These are phyloP conservation scores for Trachelus tabidus DNA, from an alignment of 2,888 invertebrate genomes.

Conservation along the genomic window DNA sequence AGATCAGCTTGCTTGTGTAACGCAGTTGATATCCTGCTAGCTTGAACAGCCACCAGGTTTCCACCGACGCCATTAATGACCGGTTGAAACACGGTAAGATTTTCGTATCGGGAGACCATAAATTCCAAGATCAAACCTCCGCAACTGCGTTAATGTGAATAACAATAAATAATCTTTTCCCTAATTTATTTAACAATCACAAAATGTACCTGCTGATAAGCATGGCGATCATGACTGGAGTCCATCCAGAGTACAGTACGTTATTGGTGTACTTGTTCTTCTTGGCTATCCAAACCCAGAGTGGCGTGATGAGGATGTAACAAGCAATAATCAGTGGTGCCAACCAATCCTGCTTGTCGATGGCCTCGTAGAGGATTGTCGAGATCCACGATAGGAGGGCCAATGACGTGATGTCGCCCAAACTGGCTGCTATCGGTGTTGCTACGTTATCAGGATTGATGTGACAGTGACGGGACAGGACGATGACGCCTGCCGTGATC, in stretches of 20 bases:
- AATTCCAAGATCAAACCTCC: slow-evolving; percentile 81
- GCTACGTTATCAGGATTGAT: slow-evolving; percentile 86
- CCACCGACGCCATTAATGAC: slow-evolving; percentile 87
- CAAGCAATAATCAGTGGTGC: slow-evolving; percentile 74
- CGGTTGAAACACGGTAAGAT: slow-evolving; percentile 84
- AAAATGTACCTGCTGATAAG: slow-evolving; percentile 75
- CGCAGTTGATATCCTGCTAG: slow-evolving; percentile 80
- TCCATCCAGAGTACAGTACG: slow-evolving; percentile 81
- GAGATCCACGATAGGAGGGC: slow-evolving; percentile 72
- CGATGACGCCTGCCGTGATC: slow-evolving; percentile 79
- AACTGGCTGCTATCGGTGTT: slow-evolving; percentile 83
- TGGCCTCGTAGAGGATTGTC: slow-evolving; percentile 70
- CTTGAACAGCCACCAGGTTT: slow-evolving; percentile 82
- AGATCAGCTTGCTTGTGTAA: slow-evolving; percentile 74
- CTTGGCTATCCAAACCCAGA: slow-evolving; percentile 80
- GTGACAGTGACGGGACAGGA: slow-evolving; percentile 75
- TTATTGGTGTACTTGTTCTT: slow-evolving; percentile 77
- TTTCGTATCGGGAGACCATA: slow-evolving; percentile 75
- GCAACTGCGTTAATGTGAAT: slow-evolving; percentile 63
- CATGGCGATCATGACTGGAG: slow-evolving; percentile 84
- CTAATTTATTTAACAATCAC: not conserved
- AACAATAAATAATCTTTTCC: not conserved
- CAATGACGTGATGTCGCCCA: slow-evolving; percentile 82
- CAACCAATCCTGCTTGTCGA: slow-evolving; percentile 74
- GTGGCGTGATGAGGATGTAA: slow-evolving; percentile 74